A percentile compares a stretch with the other conserved stretches of the same genome.
Conservation (phyloP, 2,888 invertebrate genomes). For the Orthosia incerta region DNA sequence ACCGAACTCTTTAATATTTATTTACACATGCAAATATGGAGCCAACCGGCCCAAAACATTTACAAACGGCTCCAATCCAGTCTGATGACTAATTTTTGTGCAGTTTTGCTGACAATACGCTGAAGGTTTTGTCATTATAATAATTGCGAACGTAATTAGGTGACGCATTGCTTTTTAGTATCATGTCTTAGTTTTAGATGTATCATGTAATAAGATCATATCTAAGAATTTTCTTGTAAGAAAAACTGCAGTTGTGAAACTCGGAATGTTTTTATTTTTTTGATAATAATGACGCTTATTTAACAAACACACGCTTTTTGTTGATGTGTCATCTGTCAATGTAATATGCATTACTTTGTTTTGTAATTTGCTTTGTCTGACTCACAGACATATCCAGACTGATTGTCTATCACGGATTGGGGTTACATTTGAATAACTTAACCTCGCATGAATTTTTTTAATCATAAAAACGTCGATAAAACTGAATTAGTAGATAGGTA, state of each 20-base stretch:
- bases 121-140: conserved; percentile 27
- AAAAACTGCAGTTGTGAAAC: not conserved
- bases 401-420: not conserved
- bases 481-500: not conserved
- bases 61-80: conserved; percentile 34
- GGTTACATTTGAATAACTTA: conserved; percentile 10
- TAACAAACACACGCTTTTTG: not conserved
- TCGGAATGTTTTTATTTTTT: not conserved
- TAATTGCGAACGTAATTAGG: conserved; percentile 23
- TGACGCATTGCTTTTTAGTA: conserved; percentile 28
- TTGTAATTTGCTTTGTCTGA: conserved; percentile 1
- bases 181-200: conserved; percentile 3
- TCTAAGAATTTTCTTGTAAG: not conserved
- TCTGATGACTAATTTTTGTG: conserved; percentile 49
- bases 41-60: conserved; percentile 60
- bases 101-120: conserved; percentile 33
- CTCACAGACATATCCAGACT: not conserved
- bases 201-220: conserved; percentile 5
- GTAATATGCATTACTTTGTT: conserved; percentile 7
- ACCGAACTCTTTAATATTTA: conserved; percentile 80
- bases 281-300: not conserved
- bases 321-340: not conserved
- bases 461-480: conserved; percentile 1
- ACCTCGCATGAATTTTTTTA: not conserved
- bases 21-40: conserved; percentile 85